Evolutionary conservation across 1,140 invertebrate species (phyloP).

Genomic region (Zaprionus inermis): DNA sequence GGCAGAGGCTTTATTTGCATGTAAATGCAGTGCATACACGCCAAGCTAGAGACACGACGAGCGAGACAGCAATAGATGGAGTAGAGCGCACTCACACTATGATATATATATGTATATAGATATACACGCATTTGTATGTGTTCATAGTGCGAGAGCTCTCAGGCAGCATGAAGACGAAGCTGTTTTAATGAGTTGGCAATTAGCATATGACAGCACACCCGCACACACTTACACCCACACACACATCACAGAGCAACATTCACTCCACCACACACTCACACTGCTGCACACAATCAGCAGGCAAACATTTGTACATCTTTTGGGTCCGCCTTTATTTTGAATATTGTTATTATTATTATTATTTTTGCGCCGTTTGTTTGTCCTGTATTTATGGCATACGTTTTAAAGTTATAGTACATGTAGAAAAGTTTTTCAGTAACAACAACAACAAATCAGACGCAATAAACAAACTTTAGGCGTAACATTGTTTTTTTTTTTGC

Average conservation of each 20-base stretch:
- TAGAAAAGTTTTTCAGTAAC: slow-evolving; percentile 38
- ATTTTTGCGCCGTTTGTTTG: slow-evolving; percentile 43
- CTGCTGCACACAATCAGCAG: slow-evolving; percentile 23
- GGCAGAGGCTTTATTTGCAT: slow-evolving; percentile 33
- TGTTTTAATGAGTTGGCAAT: slow-evolving; percentile 80
- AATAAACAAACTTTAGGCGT: slow-evolving; percentile 40
- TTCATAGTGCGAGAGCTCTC: slow-evolving; percentile 5
- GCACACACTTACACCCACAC: slow-evolving; percentile 8
- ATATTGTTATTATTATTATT: slow-evolving; percentile 25
- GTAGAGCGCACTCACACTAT: neutral
- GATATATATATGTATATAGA: neutral
- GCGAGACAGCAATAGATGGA: slow-evolving; percentile 15
- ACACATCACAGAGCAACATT: slow-evolving; percentile 4
- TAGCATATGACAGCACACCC: slow-evolving; percentile 65
- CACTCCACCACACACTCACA: slow-evolving; percentile 15
- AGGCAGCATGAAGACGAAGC: slow-evolving; percentile 63
- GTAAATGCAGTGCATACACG: slow-evolving; percentile 48
- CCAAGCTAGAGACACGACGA: neutral
- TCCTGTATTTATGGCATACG: slow-evolving; percentile 38
- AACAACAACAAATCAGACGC: slow-evolving; percentile 17
- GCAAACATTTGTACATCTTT: slow-evolving; percentile 20
- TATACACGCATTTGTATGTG: neutral
- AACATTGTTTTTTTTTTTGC: neutral
- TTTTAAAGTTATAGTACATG: slow-evolving; percentile 48
- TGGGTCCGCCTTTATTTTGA: slow-evolving; percentile 15